These are phyloP conservation scores for Ochotona curzoniae DNA, from an alignment of 2,113 vertebrate genomes.

Conservation along the genomic window DNA sequence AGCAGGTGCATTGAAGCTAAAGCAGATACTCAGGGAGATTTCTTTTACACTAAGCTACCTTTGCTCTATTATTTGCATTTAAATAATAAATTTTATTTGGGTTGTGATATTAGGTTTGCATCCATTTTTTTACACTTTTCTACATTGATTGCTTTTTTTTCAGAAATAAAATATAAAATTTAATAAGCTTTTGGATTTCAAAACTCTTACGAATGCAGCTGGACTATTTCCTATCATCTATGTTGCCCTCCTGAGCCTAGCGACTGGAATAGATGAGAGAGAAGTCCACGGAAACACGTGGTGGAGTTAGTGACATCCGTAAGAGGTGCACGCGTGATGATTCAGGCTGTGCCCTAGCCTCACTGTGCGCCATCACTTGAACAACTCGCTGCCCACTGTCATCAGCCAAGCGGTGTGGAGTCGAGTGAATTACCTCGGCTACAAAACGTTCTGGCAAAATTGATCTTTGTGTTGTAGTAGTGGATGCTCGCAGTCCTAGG, in stretches of 20 bases:
- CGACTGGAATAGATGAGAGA: not conserved
- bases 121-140: not conserved
- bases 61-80: not conserved
- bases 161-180: constrained; percentile 30
- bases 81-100: not conserved
- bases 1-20: not conserved
- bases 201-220: not conserved
- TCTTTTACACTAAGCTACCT: not conserved
- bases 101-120: not conserved
- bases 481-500: not conserved
- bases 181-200: constrained; percentile 6
- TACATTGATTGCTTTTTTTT: not conserved
- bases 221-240: constrained; percentile 17
- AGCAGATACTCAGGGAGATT: not conserved
- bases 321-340: not conserved
- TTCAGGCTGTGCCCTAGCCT: not conserved
- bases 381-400: not conserved
- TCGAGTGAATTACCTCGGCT: not conserved
- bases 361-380: not conserved
- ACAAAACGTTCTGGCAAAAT: not conserved
- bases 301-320: not conserved
- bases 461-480: constrained; percentile 2
- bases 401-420: not conserved
- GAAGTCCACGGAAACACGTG: not conserved
- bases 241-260: not conserved